A percentile compares a stretch with the other conserved stretches of the same genome.
Conservation (phyloP, 2,113 vertebrate species). For the Pseudopipra pipra region DNA sequence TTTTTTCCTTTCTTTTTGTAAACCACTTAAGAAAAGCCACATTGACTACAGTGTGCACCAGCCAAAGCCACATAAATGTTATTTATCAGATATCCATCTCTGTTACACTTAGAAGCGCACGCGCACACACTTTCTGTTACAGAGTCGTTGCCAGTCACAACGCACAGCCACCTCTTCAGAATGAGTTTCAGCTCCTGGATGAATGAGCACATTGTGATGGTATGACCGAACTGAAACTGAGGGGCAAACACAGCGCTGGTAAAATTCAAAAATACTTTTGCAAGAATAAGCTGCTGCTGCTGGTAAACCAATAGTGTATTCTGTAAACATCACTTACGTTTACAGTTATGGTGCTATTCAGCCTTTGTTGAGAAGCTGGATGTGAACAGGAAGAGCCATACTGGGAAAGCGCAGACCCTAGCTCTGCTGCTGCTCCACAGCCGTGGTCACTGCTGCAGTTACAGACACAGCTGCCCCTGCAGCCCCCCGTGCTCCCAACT, state of each 20-base stretch:
- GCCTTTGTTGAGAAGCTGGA: not conserved
- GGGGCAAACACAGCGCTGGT: not conserved
- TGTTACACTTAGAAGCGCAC: accelerated
- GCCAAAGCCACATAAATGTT: not conserved
- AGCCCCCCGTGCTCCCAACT: not conserved
- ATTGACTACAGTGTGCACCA: not conserved
- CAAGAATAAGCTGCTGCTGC: not conserved
- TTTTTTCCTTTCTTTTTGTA: not conserved
- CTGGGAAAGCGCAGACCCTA: not conserved
- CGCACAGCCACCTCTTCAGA: not conserved
- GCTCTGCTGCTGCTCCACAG: not conserved
- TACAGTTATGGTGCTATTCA: not conserved
- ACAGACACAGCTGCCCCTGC: not conserved
- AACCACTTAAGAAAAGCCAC: not conserved
- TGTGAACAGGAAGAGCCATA: not conserved
- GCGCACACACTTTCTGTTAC: not conserved
- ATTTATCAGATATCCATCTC: not conserved
- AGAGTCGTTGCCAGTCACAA: not conserved
- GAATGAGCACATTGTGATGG: not conserved
- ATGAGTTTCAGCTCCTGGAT: not conserved
- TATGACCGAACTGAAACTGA: not conserved
- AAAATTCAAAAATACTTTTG: not conserved
- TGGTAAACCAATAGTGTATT: not conserved
- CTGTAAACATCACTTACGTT: not conserved
- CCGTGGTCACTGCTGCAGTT: not conserved